Conservation (phyloP, 2,113 vertebrate species). For the Chionomys nivalis region DNA sequence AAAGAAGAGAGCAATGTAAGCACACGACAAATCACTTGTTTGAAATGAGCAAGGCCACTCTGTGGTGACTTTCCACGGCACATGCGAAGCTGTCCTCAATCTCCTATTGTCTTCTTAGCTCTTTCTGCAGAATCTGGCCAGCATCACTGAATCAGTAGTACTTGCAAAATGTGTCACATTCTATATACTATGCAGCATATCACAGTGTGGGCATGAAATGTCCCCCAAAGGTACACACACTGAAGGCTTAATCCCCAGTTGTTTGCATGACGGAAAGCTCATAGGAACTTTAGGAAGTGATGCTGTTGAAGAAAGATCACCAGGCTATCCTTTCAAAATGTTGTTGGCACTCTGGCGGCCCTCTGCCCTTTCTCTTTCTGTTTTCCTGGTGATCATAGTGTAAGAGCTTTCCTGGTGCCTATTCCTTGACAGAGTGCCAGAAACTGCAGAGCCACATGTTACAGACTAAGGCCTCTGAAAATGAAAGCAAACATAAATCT, state of each 20-base stretch:
- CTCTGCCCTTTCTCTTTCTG: neutral
- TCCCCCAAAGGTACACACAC: neutral
- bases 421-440: neutral
- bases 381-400: neutral
- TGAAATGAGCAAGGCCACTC: neutral
- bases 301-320: neutral
- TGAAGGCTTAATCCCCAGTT: neutral
- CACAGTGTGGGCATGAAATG: neutral
- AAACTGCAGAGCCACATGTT: neutral
- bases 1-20: neutral
- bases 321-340: neutral
- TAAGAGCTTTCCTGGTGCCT: neutral
- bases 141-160: neutral
- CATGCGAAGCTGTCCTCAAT: neutral
- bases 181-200: neutral
- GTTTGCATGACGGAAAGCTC: neutral
- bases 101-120: neutral
- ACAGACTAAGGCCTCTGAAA: neutral
- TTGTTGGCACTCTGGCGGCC: accelerated
- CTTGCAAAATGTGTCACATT: neutral
- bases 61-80: neutral
- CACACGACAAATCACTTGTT: neutral
- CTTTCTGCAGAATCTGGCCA: neutral
- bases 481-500: neutral
- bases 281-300: neutral